Base-by-base conservation (phyloP, 1,140 invertebrate species). In the Aethina tumida region DNA sequence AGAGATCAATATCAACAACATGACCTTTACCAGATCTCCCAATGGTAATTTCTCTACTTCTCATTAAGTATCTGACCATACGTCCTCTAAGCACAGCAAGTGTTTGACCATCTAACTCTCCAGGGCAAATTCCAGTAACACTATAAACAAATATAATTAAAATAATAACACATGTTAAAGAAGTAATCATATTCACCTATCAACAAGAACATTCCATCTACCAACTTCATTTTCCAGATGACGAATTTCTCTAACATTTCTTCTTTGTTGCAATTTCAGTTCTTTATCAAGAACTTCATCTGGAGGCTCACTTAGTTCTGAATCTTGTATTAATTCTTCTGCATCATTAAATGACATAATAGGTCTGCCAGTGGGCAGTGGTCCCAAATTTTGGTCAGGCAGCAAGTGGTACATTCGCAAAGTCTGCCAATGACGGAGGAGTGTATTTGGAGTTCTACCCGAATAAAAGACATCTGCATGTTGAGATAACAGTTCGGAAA, bases 351-450 rank as follows among this genome's bases (percentile, higher is more conserved):
- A 96, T 51, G 79, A 85, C 20, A 88, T 56, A 14, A 84, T 70
- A 50, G 77, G 52, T 39, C 70, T 70, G 28, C 53, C 59, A 48
- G 71, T 70, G 17, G 74, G 71, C 33, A 78, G 59, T 32, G 69
- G 67, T 50, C 74, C 75, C 48, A 86, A 76, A 34, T 74, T 73
- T 69, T 97, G 93, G 66, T 97, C 92, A 0, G 87, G 81, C 20
- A 98, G 60, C 2, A 98, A 66, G 52, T 90, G 81, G 62, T 94
- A 95, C 53, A 96, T 90, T 62, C 93, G 93, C 64, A 98, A 77
- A 14, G 91, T 66, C 39, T 85, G 74, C 94, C 94, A 99, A 63
- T 97, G 91, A 20, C 75, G 75, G 51, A 84, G 71, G 17, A 99
- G 63, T 7, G 79, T 68, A 66, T 91, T 92, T 1, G 88, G 71